phyloP scores from a whole-genome alignment of 2,797 vertebrate genomes.

The Eurystomus glaucurus region DNA sequence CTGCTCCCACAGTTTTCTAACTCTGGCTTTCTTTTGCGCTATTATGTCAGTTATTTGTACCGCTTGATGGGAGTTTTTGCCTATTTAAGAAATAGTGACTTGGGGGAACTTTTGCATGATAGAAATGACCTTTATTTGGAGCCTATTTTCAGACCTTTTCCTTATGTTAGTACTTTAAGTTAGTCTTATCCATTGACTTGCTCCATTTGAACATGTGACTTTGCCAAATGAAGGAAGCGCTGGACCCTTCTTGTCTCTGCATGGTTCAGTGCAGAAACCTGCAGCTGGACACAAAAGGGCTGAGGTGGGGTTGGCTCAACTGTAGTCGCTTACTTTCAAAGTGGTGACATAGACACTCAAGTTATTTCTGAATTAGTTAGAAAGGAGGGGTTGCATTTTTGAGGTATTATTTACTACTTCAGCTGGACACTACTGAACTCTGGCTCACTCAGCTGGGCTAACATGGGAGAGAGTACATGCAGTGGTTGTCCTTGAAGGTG shows the following conservation, averaged over 20 bases:
- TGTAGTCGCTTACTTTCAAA: not conserved
- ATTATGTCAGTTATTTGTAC: not conserved
- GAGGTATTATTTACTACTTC: not conserved
- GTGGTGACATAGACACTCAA: not conserved
- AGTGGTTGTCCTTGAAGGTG: rapidly evolving
- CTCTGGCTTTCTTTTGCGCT: not conserved
- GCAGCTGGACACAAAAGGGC: conserved; percentile 22
- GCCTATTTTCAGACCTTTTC: not conserved
- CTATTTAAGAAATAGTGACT: not conserved
- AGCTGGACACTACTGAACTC: conserved; percentile 24
- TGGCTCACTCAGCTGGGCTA: not conserved
- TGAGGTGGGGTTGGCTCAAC: not conserved
- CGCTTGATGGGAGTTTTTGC: not conserved
- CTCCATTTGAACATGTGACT: not conserved
- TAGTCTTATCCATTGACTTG: not conserved
- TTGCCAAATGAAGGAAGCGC: not conserved
- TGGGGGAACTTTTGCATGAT: not conserved
- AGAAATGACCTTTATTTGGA: not conserved
- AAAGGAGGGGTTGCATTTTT: not conserved
- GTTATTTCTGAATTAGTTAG: conserved; percentile 11
- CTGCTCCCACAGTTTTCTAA: conserved; percentile 32
- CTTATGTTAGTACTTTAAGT: not conserved
- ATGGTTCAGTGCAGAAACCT: not conserved
- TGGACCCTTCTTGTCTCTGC: not conserved
- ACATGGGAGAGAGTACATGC: rapidly evolving